Evolutionary conservation across 2,888 invertebrate species (phyloP), one percentile per base, ranked within the genome.

Genomic region (Eumacrocentrus americanus): DNA sequence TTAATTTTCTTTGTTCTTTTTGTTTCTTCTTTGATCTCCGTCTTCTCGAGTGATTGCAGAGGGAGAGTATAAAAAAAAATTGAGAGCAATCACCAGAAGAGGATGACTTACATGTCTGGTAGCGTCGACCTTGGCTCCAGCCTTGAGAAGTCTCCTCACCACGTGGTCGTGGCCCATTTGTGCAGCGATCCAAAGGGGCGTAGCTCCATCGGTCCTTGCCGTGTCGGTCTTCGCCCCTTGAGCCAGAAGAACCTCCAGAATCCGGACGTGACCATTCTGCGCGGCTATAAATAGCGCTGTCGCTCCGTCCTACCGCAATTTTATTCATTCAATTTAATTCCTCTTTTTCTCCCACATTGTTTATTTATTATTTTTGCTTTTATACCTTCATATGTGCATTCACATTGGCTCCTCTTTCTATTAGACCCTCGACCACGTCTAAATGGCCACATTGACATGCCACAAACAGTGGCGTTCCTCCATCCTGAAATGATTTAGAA

Each of bases 141-240:
- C 87, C 73, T 88, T 88, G 65, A 95, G 83, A 71, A 97, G 84
- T 73, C 89, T 86, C 66, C 89, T 84, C 59, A 90, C 94, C 47
- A 91, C 90, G 75, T 88, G 88, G 77, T 90, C 88, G 83, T 95
- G 94, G 0, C 95, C 96, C 92, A 95, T 95, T 86, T 97, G 97
- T 66, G 94, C 89, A 37, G 95, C 91, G 73, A 97, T 96, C 95
- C 95, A 97, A 67, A 97, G 86, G 63, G 96, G 90, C 47, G 93
- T 91, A 76, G 94, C 92, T 63, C 91, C 89, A 83, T 95, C 95
- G 3, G 88, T 87, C 73, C 95, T 88, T 67, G 89, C 86, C 0
- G 86, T 83, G 79, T 94, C 92, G 42, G 88, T 85, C 58, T 84
- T 82, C 0, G 94, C 94, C 35, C 92, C 93, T 48, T 87, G 87